Base-by-base conservation (phyloP, 2,113 vertebrate genomes). In the Chloropsis cyanopogon region DNA sequence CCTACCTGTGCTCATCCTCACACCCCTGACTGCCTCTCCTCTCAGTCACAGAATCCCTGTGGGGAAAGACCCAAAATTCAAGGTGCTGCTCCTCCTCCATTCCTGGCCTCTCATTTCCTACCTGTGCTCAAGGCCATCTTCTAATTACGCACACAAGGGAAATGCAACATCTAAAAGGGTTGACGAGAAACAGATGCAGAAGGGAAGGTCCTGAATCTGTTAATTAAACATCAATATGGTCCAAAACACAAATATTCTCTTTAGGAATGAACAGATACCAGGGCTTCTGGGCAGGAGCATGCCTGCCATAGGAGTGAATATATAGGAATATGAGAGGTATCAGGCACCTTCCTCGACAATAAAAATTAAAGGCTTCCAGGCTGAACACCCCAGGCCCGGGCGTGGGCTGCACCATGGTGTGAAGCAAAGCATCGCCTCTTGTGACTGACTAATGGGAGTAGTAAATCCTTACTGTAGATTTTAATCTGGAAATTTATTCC, bases 351-450 rank as follows among this genome's bases (percentile, higher is more conserved):
- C 14, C 7, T 2, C 5, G 2, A 11, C 14, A 10, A 37, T 1
- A n/a, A 20, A 59, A 54, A 8, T 8, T 1, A 21, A 60, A 35
- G 24, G 19, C 3, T 35, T 14, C 7, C 61, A 86, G 52, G 21
- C 31, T 2, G 9, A 37, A 6, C 13, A 19, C 10, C 68, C 24
- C 35, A 3, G 8, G 31, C 31, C 47, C 47, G 22, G 49, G 22
- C 3, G 0, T 2, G 2, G 10, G 82, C 60, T 56, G 56, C 60
- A 9, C 65, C 37, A 1, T 0, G 4, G 65, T 3, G 1, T 4
- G 39, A 7, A 22, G 9, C 11, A 26, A 23, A 63, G 44, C 4
- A 4, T 3, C 1, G 3, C 54, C 28, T 31, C 3, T 1, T 9
- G 42, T 3, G 49, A 21, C n/a, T 9, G 52, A 37, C 50, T 47